Evolutionary conservation across 2,888 invertebrate genomes (phyloP), one percentile per base, ranked within the genome.

Genomic region (Apotomis turbidana): DNA sequence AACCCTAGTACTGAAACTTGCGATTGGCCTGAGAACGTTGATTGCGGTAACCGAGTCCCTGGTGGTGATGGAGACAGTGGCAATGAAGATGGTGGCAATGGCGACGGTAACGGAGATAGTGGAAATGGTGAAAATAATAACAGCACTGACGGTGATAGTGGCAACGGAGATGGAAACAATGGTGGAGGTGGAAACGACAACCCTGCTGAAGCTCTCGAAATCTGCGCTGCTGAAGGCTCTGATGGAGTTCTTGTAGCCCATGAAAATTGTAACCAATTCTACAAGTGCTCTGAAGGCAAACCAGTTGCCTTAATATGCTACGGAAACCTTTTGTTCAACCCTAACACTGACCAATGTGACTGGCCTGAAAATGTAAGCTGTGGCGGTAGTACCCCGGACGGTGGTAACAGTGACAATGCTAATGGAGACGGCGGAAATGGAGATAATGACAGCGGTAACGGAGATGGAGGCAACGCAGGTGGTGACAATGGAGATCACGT

Each of bases 21-120:
- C 66, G 85, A 85, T 57, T 84, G 82, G 81, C 78, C 81, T 1
- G 70, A 78, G 1, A 79, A 81, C 5, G 84, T 83, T 0, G 71
- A 79, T 1, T 85, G 85, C 44, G 78, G 79, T 0, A 77, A 80
- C 13, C 75, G 81, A 10, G 58, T 38, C 9, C 46, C 62, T 41
- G 64, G 67, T 5, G 58, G 57, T 8, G 49, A 71, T 51, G 61
- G 49, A 5, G 67, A 71, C 0, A 72, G 74, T 10, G 75, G 71
- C 0, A 67, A 70, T 10, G 70, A 70, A 15, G 67, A 72, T 4
- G 68, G 54, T 10, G 63, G 51, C 4, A 63, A 15, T 9, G 9
- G 9, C 46, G 2, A 46, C 9, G 10, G 46, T 0, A 9, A 46
- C 10, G 51, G 46, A 10, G 59, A 52, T 13, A 54, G 61, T 13